Base-by-base conservation (phyloP, 1,140 invertebrate species). In the Bombus consobrinus region DNA sequence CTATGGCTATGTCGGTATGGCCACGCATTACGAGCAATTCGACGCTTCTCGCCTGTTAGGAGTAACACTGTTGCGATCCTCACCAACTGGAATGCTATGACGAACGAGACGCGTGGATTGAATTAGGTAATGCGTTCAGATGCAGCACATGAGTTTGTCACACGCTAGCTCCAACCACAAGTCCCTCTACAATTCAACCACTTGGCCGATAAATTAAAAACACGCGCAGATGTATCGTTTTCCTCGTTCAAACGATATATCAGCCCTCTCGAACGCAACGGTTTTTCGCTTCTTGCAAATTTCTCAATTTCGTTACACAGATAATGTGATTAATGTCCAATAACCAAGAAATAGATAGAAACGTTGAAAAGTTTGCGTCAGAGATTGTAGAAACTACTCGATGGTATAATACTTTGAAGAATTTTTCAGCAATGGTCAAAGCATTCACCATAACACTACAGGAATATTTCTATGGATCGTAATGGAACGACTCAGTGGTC, bases 41-140 rank as follows among this genome's bases (percentile, higher is more conserved):
- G 77, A 34, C 66, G 62, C 62, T 79, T 34, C 62, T 68, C 62
- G 62, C n/a, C 41, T 34, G 41, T 79, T 34, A 34, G 6, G 41
- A 68, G 74, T 39, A 76, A 76, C 53, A 59, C 53, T 66, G 62
- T 68, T 43, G 77, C 39, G 77, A 64, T 43, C 39, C 59, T 41
- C n/a, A 12, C 22, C 39, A 68, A 79, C 22, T 66, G 62, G 43
- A 66, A 68, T 47, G 77, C 62, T 66, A 79, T 66, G 62, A 47
- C 74, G 74, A 59, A 32, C 71, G 53, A 59, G 74, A 37, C 34
- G 74, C 39, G 62, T 47, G 34, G 39, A 79, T 79, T 68, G 32
- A 79, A 47, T 79, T 64, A 64, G 53, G 74, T 76, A 76, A 76
- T 39, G 34, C 53, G 76, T 43, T 43, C 76, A 25, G 41, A 47